Conservation (phyloP, 2,113 vertebrate species). For the Delphinus delphis region DNA sequence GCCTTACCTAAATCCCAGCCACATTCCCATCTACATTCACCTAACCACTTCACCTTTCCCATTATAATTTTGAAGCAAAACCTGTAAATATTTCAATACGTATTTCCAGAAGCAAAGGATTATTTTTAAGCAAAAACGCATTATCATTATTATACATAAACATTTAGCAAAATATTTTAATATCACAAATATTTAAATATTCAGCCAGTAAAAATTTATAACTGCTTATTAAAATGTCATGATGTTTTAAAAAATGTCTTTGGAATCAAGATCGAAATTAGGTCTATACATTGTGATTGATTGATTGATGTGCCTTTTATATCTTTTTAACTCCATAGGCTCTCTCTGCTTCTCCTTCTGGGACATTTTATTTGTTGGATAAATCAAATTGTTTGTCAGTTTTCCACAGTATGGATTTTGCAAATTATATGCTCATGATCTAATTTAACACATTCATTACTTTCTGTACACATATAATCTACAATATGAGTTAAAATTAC, state of each 20-base stretch:
- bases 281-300: not conserved
- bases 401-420: not conserved
- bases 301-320: not conserved
- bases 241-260: not conserved
- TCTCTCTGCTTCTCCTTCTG: not conserved
- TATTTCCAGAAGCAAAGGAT: not conserved
- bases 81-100: not conserved
- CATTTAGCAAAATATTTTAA: not conserved
- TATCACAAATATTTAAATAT: not conserved
- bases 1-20: not conserved
- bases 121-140: not conserved
- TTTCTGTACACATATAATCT: not conserved
- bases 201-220: not conserved
- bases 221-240: not conserved
- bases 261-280: not conserved
- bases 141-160: not conserved
- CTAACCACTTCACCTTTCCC: not conserved
- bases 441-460: not conserved
- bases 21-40: not conserved
- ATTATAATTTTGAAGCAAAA: not conserved
- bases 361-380: not conserved
- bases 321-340: not conserved
- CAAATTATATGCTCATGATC: not conserved
- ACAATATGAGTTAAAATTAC: not conserved
- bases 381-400: not conserved